Evolutionary conservation across 2,888 invertebrate species (phyloP).

Genomic region (Therioaphis trifolii): DNA sequence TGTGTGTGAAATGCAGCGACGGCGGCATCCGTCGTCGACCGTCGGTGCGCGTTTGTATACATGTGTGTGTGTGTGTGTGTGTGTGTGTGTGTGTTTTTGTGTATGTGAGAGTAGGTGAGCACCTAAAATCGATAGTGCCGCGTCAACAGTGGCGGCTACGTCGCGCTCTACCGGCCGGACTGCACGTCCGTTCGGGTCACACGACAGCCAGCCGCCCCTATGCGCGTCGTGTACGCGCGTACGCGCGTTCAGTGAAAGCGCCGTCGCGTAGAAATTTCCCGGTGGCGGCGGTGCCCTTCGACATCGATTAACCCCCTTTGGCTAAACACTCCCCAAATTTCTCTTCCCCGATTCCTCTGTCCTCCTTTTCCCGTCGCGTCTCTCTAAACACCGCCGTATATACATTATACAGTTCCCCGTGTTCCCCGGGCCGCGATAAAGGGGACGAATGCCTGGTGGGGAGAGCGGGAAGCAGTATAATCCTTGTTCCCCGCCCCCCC

Average conservation of each 20-base stretch:
- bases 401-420: not conserved
- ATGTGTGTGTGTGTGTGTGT: not conserved
- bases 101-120: not conserved
- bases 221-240: not conserved
- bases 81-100: not conserved
- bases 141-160: not conserved
- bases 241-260: constrained; percentile 7
- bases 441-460: no score
- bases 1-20: not conserved
- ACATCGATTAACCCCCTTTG: constrained; percentile 60
- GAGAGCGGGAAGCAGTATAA: not conserved
- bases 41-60: no score
- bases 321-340: constrained; percentile 31
- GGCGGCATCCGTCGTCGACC: not conserved
- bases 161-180: constrained; percentile 56
- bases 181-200: constrained; percentile 54
- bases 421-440: not conserved
- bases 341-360: not conserved
- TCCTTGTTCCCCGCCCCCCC: not conserved
- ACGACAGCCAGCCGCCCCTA: constrained; percentile 8
- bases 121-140: constrained; percentile 32
- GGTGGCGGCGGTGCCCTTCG: constrained; percentile 42
- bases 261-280: constrained; percentile 27
- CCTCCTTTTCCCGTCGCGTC: not conserved
- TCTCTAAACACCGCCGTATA: not conserved